phyloP scores from a whole-genome alignment of 2,888 invertebrate species.

The Lithophane semibrunnea region DNA sequence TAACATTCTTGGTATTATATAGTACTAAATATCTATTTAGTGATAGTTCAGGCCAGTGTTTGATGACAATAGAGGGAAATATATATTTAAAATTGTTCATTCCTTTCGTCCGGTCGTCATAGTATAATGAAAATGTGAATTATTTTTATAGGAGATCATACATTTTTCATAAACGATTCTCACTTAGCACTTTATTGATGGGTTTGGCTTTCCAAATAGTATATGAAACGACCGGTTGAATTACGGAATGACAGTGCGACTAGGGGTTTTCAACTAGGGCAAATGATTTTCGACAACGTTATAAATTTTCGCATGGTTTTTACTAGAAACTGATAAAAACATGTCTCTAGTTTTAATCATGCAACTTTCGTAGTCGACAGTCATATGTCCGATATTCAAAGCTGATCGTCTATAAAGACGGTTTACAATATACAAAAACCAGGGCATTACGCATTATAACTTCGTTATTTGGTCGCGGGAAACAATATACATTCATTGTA shows the following conservation, averaged over 20 bases:
- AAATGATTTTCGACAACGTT: slow-evolving; percentile 19
- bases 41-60: slow-evolving; percentile 85
- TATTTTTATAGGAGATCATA: slow-evolving; percentile 64
- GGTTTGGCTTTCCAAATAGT: slow-evolving; percentile 34
- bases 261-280: slow-evolving; percentile 19
- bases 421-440: slow-evolving; percentile 64
- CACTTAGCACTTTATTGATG: slow-evolving; percentile 40
- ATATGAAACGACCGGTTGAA: slow-evolving; percentile 46
- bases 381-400: slow-evolving; percentile 26
- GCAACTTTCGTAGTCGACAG: slow-evolving; percentile 21
- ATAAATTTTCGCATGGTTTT: slow-evolving; percentile 3
- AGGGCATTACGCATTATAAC: slow-evolving; percentile 71
- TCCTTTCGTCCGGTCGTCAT: slow-evolving; percentile 60
- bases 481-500: slow-evolving; percentile 71
- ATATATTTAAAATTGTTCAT: slow-evolving; percentile 57
- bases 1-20: slow-evolving; percentile 71
- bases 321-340: slow-evolving; percentile 9
- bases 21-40: slow-evolving; percentile 74
- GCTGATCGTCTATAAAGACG: slow-evolving; percentile 38
- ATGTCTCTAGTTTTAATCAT: slow-evolving; percentile 10
- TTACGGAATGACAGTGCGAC: slow-evolving; percentile 43
- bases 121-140: slow-evolving; percentile 58
- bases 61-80: slow-evolving; percentile 76
- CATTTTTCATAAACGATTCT: slow-evolving; percentile 47
- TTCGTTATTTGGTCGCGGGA: slow-evolving; percentile 63